Evolutionary conservation across 2,888 invertebrate species (phyloP), one percentile per base, ranked within the genome.

Genomic region (Noctua pronuba): DNA sequence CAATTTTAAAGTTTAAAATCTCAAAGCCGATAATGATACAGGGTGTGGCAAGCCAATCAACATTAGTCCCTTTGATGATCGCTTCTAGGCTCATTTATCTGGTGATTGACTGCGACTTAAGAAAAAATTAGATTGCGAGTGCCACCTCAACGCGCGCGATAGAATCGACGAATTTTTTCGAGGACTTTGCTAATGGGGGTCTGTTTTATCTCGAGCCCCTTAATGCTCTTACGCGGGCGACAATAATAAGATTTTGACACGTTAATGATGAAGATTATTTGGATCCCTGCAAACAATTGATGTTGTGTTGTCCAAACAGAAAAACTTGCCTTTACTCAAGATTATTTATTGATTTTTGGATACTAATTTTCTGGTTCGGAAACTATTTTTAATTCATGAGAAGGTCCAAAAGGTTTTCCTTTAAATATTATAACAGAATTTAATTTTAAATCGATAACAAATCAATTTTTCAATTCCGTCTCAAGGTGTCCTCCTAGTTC

Each of bases 201-300:
- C 96, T 96, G 96, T 95, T 96, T 96, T 96, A 96, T 96, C 96
- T 96, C 96, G 88, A 91, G 92, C 91, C 92, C 93, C 93, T 93
- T 96, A 96, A 96, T 96, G 94, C 95, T 91, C 94, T 96, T 95
- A 96, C 96, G 95, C 96, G 95, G 96, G 96, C 84, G 95, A 94
- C 94, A 93, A 94, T 96, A 96, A 96, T 95, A 95, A 94, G 95
- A 95, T 95, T 96, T 95, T 94, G 95, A 96, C 96, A 95, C 95
- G 90, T 95, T 95, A 95, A 95, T 94, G 93, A 95, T 91, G 89
- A 90, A 91, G 93, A 94, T 93, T 93, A 93, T 91, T 90, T 84
- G 71, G 66, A 84, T 77, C 21, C 71, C 69, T 69, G 62, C 52
- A 74, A 82, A 81, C 83, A 85, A 84, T 85, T 84, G 82, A 69